Percentiles rank a stretch among this genome's conserved stretches.
These are phyloP conservation scores for Triplophysa rosa DNA, from an alignment of 2,113 vertebrate species.

Conservation along the genomic window DNA sequence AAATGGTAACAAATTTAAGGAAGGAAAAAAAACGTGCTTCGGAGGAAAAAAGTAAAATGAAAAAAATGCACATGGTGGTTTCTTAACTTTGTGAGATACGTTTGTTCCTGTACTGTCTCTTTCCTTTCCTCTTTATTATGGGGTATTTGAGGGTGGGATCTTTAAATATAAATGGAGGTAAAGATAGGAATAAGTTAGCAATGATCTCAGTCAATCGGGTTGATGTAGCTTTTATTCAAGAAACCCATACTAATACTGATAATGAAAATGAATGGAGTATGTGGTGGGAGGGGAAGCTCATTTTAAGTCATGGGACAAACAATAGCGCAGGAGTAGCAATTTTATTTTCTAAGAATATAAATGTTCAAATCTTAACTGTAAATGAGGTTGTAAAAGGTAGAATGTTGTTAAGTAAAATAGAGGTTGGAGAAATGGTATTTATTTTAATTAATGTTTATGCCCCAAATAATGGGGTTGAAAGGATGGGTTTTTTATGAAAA, in stretches of 20 bases:
- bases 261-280: background rate
- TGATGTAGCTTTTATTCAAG: background rate
- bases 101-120: background rate
- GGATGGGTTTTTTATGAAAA: background rate
- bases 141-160: background rate
- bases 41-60: no score
- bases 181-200: background rate
- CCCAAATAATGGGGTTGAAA: background rate
- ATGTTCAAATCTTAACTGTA: background rate
- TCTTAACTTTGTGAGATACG: background rate
- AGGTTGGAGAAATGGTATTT: background rate
- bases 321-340: background rate
- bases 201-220: background rate
- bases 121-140: background rate
- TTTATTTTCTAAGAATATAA: background rate
- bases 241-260: background rate
- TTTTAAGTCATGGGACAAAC: conserved; percentile 2
- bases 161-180: background rate
- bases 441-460: background rate
- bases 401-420: background rate
- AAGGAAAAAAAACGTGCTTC: background rate
- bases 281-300: background rate
- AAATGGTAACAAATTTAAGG: background rate
- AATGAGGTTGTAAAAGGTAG: background rate
- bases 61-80: background rate